Evolutionary conservation across 2,797 vertebrate genomes (phyloP).

Genomic region (Oreochromis mossambicus): DNA sequence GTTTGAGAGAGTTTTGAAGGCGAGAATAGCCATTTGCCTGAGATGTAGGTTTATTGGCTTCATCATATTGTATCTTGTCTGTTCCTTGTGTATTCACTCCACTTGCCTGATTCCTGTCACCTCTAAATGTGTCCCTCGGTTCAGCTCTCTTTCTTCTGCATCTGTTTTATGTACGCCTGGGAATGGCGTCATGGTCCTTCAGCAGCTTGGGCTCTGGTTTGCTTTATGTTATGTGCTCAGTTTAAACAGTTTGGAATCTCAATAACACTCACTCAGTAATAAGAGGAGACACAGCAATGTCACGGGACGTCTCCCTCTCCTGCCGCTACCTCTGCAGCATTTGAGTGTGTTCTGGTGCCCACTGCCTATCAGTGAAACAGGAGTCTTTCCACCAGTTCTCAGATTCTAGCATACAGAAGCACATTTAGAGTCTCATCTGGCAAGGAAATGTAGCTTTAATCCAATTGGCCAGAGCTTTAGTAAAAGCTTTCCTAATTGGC

Average conservation of each 20-base stretch:
- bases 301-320: not conserved
- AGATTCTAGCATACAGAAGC: conserved; percentile 65
- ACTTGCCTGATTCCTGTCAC: not conserved
- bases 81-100: not conserved
- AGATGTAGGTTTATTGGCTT: not conserved
- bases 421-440: conserved; percentile 62
- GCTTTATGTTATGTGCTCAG: conserved; percentile 10
- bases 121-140: not conserved
- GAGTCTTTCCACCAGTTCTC: conserved; percentile 55
- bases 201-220: conserved; percentile 1
- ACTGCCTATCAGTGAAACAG: conserved; percentile 56
- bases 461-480: conserved; percentile 67
- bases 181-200: not conserved
- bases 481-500: conserved; percentile 71
- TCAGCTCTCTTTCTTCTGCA: not conserved
- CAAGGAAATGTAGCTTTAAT: conserved; percentile 61
- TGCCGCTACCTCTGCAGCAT: conserved; percentile 9
- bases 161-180: conserved; percentile 21
- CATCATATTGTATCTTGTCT: not conserved
- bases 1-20: not conserved
- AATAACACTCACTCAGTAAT: not conserved
- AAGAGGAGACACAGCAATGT: not conserved
- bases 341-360: conserved; percentile 27
- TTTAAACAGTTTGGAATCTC: conserved; percentile 32
- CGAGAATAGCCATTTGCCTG: not conserved